Evolutionary conservation across 92 coral and sea anemone genomes (phyloP), one percentile per base, ranked within the genome.

Genomic region (Zoanthus sansibaricus): DNA sequence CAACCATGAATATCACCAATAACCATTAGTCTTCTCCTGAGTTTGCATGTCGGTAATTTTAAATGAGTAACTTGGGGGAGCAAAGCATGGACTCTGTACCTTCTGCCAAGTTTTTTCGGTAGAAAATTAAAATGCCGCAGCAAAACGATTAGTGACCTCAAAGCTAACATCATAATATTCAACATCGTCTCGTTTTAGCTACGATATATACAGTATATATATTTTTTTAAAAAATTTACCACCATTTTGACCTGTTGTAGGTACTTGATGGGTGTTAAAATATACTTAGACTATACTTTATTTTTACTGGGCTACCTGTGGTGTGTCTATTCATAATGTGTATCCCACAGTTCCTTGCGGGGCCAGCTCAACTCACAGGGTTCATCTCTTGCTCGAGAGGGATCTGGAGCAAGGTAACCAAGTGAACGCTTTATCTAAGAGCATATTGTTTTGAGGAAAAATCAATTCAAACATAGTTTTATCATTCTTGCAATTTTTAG

Each of bases 1-100:
- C 96, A 93, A 47, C 96, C 96, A 73, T 93, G 96, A 0, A 93
- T 94, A 74, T 93, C 96, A 44, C 96, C 96, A 5, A 93, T 78
- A 44, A 93, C 64, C 4, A 93, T 84, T 17, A 93, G 77, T 61
- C 87, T 78, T 71, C 44, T 46, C 46, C 12, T 13, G 20, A 62
- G 58, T 20, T 46, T 51, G 31, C n/a, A 21, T 62, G 31, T 8
- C n/a, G 54, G 61, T 1, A 80, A 45, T 31, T 48, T 80, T 20
- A 45, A 7, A 51, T 80, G 85, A 46, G 72, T 17, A 59, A 9
- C 52, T 49, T 33, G 46, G n/a, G 85, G 85, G 21, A 80, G 75
- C 75, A 80, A 20, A 5, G 85, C 66, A 48, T 80, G 85, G 18
- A 80, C 45, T 21, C 85, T 80, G 46, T 62, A 62, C 46, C 47